These are phyloP conservation scores for Diorhabda sublineata DNA, from an alignment of 1,140 invertebrate genomes.

Conservation along the genomic window DNA sequence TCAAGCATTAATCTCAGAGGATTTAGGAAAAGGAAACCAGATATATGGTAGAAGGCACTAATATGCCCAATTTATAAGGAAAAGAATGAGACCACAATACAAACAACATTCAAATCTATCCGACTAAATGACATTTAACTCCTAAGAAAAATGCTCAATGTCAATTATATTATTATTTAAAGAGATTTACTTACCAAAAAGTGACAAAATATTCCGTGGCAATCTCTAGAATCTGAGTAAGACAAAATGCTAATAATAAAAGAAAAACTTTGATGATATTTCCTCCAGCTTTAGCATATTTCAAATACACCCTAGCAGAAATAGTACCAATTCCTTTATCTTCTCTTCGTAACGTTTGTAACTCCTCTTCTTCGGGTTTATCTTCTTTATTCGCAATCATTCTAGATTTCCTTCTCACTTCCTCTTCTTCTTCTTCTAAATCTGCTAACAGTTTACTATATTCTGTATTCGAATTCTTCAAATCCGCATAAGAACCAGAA, in stretches of 20 bases:
- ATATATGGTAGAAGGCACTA: no score
- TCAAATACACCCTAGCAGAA: slow-evolving; percentile 51
- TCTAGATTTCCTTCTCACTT: slow-evolving; percentile 7
- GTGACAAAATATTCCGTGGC: slow-evolving; percentile 63
- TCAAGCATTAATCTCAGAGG: no score
- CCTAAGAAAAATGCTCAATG: no score
- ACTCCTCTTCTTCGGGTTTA: slow-evolving; percentile 5
- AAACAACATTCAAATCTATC: no score
- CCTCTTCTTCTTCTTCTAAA: slow-evolving; percentile 42
- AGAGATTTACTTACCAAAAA: slow-evolving; percentile 54
- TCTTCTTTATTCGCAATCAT: background rate
- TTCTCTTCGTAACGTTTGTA: slow-evolving; percentile 8
- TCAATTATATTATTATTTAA: background rate
- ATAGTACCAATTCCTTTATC: slow-evolving; percentile 8
- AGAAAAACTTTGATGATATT: slow-evolving; percentile 51
- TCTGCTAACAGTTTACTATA: slow-evolving; percentile 54
- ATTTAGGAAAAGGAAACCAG: no score
- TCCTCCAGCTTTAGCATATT: slow-evolving; percentile 58
- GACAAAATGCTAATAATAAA: slow-evolving; percentile 52
- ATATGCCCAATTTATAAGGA: no score
- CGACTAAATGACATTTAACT: no score
- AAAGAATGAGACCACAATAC: no score
- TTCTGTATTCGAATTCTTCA: slow-evolving; percentile 54
- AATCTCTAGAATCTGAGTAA: slow-evolving; percentile 60
- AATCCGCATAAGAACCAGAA: slow-evolving; percentile 58